Percentiles rank a stretch among this genome's conserved stretches.
These are phyloP conservation scores for Chionomys nivalis DNA, from an alignment of 2,113 vertebrate genomes.

Conservation along the genomic window DNA sequence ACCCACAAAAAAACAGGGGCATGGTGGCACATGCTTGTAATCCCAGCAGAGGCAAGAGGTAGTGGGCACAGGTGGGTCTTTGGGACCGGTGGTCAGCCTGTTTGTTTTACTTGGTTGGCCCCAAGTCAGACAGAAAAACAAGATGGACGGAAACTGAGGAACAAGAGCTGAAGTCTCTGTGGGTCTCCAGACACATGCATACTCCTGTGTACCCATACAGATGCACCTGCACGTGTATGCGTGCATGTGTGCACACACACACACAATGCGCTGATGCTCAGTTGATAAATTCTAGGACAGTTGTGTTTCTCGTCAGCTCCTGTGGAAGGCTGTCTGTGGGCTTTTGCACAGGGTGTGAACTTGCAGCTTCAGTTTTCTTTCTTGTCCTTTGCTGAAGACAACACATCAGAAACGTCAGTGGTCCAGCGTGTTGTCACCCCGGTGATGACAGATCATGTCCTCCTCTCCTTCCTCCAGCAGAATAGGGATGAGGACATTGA, in stretches of 20 bases:
- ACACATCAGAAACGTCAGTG: not conserved
- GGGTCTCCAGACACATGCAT: not conserved
- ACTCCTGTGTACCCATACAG: not conserved
- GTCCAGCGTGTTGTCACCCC: accelerated
- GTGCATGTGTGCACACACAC: not conserved
- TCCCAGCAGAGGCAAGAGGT: not conserved
- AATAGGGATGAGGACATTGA: too few species aligned
- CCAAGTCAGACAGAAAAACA: not conserved
- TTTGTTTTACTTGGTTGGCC: not conserved
- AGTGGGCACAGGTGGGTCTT: too few species aligned
- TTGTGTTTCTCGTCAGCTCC: accelerated
- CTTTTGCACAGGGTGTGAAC: not conserved
- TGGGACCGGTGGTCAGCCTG: not conserved
- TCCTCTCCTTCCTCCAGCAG: not conserved
- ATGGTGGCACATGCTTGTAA: not conserved
- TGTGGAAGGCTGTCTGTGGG: not conserved
- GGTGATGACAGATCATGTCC: accelerated
- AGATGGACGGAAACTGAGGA: not conserved
- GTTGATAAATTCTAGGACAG: not conserved
- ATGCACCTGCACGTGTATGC: too few species aligned
- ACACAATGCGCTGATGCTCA: not conserved
- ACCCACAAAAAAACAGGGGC: not conserved
- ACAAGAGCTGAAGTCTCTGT: not conserved
- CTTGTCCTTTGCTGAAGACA: not conserved
- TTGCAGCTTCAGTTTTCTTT: not conserved